These are phyloP conservation scores for Xenopus laevis DNA, from an alignment of 2,113 vertebrate genomes.

Conservation along the genomic window DNA sequence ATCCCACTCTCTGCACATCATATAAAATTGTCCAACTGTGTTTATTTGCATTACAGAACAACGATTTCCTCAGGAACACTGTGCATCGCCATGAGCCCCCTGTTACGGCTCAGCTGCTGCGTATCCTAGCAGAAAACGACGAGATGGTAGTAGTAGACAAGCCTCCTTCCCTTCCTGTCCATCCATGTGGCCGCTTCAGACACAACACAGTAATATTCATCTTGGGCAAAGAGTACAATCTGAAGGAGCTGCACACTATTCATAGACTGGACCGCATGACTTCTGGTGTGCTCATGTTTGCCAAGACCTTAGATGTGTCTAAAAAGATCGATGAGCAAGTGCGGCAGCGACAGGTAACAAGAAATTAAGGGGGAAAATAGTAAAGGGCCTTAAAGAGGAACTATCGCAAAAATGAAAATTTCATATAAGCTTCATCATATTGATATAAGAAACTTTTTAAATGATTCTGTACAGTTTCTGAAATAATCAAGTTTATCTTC, in stretches of 20 bases:
- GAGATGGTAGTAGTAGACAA: slow-evolving; percentile 92
- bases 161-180: slow-evolving; percentile 90
- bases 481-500: too few relatives aligned
- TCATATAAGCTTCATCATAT: too few relatives aligned
- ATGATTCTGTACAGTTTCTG: too few relatives aligned
- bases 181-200: slow-evolving; percentile 90
- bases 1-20: too few relatives aligned
- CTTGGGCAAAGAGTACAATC: slow-evolving; percentile 84
- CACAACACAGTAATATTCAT: slow-evolving; percentile 98
- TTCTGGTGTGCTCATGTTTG: slow-evolving; percentile 92
- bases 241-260: slow-evolving; percentile 84
- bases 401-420: too few relatives aligned
- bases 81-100: slow-evolving; percentile 95
- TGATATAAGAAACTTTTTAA: too few relatives aligned
- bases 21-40: too few relatives aligned
- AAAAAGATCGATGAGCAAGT: slow-evolving; percentile 90
- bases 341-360: slow-evolving; percentile 82
- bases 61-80: slow-evolving; percentile 86
- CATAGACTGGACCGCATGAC: slow-evolving; percentile 93
- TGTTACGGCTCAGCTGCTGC: slow-evolving; percentile 73
- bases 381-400: too few relatives aligned
- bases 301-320: slow-evolving; percentile 77
- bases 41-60: slow-evolving; percentile 69
- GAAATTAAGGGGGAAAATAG: too few relatives aligned
- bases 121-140: slow-evolving; percentile 76